Conservation (phyloP, 2,113 vertebrate species). For the Nicator chloris region DNA sequence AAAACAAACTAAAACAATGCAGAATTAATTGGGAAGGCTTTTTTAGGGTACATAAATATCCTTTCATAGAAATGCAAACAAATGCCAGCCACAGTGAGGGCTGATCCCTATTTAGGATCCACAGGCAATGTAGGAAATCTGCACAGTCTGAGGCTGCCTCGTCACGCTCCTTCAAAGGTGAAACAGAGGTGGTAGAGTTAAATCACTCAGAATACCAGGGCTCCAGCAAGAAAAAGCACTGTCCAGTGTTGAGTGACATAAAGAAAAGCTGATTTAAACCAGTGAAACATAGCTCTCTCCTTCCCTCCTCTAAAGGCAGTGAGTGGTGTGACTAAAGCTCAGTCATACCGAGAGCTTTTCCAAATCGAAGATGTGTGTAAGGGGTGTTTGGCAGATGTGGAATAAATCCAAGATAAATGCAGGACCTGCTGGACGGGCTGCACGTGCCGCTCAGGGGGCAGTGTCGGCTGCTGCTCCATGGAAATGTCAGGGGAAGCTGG, state of each 20-base stretch:
- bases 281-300: background rate
- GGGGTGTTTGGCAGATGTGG: slow-evolving; percentile 21
- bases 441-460: background rate
- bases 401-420: slow-evolving; percentile 34
- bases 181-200: background rate
- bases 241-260: background rate
- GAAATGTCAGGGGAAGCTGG: background rate
- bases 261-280: background rate
- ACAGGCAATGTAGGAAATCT: background rate
- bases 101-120: background rate
- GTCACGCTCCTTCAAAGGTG: background rate
- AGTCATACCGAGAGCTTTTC: background rate
- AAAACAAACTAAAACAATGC: background rate
- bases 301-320: background rate
- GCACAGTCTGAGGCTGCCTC: background rate
- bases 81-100: background rate
- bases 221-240: background rate
- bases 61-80: background rate
- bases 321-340: background rate
- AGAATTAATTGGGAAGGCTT: background rate
- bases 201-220: background rate
- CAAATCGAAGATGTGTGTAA: background rate
- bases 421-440: background rate
- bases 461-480: background rate
- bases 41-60: background rate